Evolutionary conservation across 2,888 invertebrate genomes (phyloP), one percentile per base, ranked within the genome.

Genomic region (Acleris cristana): DNA sequence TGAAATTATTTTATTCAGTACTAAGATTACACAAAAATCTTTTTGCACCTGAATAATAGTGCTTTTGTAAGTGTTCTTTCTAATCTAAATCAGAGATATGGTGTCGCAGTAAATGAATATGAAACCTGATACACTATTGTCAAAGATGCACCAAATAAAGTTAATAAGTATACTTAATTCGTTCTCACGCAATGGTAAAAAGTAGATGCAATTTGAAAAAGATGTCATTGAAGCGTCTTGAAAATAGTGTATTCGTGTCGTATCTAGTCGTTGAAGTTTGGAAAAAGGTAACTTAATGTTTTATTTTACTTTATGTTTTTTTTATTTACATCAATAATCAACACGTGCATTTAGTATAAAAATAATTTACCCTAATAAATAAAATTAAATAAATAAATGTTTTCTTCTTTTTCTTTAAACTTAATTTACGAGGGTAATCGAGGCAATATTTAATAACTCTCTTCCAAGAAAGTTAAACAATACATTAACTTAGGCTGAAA

Each of bases 31-130:
- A 85, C 74, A 80, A 81, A 81, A 81, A 83, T 82, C 75, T 76
- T 77, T 79, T 79, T 87, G 89, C 90, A 90, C 90, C 82, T 80
- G 79, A 81, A 82, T 86, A 81, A 82, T 86, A 86, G 83, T 83
- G 82, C 82, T 84, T 86, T 77, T 85, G 77, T 85, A 80, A 83
- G 77, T 82, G 80, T 82, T 82, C 14, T 40, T 40, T 76, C 74
- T 71, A 73, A 74, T 70, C 81, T 74, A 77, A 76, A 76, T 75
- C 40, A 40, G 40, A 40, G 12, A 80, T 75, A 75, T 80, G 80
- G 82, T 51, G 77, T 81, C 79, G 79, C 80, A 78, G 78, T 72
- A 77, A 77, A 77, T 79, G 76, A 70, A 70, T 72, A 73, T 76
- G 65, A 75, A 77, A 70, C 76, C 64, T 77, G 79, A 81, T 83